Evolutionary conservation across 92 coral and sea anemone species (phyloP).

Genomic region (Siderastrea radians): DNA sequence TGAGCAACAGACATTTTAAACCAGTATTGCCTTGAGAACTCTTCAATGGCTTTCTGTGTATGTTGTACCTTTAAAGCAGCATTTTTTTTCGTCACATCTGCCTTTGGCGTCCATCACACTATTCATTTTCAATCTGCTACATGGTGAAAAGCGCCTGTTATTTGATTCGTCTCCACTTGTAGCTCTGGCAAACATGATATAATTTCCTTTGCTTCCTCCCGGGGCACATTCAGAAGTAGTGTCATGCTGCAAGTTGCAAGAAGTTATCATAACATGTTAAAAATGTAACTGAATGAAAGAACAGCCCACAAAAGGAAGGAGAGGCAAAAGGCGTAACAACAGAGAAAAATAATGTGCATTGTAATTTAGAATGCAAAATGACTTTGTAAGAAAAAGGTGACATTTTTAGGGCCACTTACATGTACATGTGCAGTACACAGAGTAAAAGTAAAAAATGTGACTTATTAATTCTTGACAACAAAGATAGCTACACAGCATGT

Average conservation of each 20-base stretch:
- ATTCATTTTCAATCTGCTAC: slow-evolving; percentile 74
- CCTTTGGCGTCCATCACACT: slow-evolving; percentile 82
- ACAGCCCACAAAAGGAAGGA: neutral
- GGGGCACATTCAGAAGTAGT: slow-evolving; percentile 63
- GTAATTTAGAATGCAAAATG: too few species aligned
- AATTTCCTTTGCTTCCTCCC: slow-evolving; percentile 80
- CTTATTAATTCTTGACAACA: too few species aligned
- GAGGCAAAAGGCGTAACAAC: too few species aligned
- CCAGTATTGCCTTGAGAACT: neutral
- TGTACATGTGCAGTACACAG: too few species aligned
- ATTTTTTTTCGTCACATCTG: slow-evolving; percentile 31
- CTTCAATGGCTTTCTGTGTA: neutral
- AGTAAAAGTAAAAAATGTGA: too few species aligned
- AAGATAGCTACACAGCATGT: too few species aligned
- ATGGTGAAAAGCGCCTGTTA: slow-evolving; percentile 87
- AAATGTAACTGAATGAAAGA: too few species aligned
- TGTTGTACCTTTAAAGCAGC: slow-evolving; percentile 83
- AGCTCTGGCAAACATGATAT: slow-evolving; percentile 97
- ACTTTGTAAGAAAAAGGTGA: too few species aligned
- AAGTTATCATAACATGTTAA: neutral
- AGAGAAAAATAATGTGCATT: too few species aligned
- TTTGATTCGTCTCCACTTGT: slow-evolving; percentile 90
- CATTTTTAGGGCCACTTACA: too few species aligned
- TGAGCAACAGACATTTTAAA: too few species aligned
- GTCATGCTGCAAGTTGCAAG: slow-evolving; percentile 76